Evolutionary conservation across 2,888 invertebrate genomes (phyloP).

Genomic region (Aethes cnicana): DNA sequence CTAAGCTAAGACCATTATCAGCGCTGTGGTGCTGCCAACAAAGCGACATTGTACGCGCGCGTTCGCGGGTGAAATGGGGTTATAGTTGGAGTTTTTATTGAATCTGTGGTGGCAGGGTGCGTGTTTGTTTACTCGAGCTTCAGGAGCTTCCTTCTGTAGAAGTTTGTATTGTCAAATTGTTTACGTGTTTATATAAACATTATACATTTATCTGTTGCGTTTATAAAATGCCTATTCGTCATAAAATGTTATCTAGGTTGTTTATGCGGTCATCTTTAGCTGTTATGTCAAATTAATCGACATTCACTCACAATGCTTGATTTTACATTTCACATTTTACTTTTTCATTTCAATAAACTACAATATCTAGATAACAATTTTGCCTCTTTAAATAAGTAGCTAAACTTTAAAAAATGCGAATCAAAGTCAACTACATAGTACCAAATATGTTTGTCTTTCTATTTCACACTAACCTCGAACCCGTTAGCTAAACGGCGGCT

Average conservation of each 20-base stretch:
- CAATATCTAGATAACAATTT: no score
- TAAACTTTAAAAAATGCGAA: neutral
- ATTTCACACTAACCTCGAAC: slow-evolving; percentile 2
- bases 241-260: no score
- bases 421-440: slow-evolving; percentile 1
- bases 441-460: slow-evolving; percentile 21
- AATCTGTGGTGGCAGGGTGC: slow-evolving; percentile 20
- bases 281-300: no score
- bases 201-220: no score
- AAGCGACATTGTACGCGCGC: slow-evolving; percentile 52
- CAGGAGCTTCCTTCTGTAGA: neutral
- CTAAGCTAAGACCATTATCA: slow-evolving; percentile 24
- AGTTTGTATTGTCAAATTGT: no score
- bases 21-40: slow-evolving; percentile 40
- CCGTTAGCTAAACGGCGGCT: slow-evolving; percentile 19
- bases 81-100: slow-evolving; percentile 29
- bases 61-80: slow-evolving; percentile 42
- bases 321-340: no score
- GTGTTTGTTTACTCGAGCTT: neutral
- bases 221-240: no score
- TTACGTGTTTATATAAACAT: no score
- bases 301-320: no score
- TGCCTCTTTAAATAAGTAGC: neutral
- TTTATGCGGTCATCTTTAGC: no score
- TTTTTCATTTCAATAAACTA: no score